phyloP scores from a whole-genome alignment of 2,113 vertebrate genomes.

The Numenius arquata region DNA sequence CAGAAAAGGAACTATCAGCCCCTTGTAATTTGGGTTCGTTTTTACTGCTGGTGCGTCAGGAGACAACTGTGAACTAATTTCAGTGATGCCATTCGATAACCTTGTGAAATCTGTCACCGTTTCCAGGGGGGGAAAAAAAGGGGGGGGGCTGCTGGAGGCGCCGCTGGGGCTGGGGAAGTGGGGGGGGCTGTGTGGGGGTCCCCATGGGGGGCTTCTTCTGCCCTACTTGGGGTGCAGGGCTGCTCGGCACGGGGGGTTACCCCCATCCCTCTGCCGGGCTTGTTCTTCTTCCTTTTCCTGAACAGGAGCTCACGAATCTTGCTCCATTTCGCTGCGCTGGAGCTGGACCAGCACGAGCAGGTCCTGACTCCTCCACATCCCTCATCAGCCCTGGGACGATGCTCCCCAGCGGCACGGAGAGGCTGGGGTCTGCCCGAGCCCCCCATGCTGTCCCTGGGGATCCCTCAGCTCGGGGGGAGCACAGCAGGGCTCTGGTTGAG shows the following conservation, averaged over 20 bases:
- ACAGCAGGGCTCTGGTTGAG: not conserved
- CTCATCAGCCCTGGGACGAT: accelerated
- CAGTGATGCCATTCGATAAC: constrained; percentile 67
- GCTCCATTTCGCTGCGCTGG: accelerated
- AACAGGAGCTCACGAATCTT: not conserved
- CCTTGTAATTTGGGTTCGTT: constrained; percentile 59
- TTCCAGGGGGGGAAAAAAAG: not conserved
- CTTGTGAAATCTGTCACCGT: constrained; percentile 49
- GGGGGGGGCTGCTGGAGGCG: not conserved
- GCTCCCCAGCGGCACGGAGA: accelerated
- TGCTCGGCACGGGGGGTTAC: not conserved
- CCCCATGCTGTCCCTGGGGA: not conserved
- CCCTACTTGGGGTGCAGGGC: not conserved
- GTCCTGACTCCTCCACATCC: not conserved
- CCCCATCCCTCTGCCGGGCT: not conserved
- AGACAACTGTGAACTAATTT: constrained; percentile 70
- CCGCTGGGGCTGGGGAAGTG: not conserved
- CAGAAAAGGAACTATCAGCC: constrained; percentile 67
- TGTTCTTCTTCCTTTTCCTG: not conserved
- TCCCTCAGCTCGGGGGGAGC: accelerated
- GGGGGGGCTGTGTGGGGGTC: not conserved
- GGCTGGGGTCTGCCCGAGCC: accelerated
- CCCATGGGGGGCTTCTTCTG: not conserved
- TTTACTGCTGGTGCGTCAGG: constrained; percentile 61
- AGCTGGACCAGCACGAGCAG: not conserved